Percentiles rank a stretch among this genome's conserved stretches.
phyloP scores from a whole-genome alignment of 1,140 invertebrate species.

The Babylonia areolata region DNA sequence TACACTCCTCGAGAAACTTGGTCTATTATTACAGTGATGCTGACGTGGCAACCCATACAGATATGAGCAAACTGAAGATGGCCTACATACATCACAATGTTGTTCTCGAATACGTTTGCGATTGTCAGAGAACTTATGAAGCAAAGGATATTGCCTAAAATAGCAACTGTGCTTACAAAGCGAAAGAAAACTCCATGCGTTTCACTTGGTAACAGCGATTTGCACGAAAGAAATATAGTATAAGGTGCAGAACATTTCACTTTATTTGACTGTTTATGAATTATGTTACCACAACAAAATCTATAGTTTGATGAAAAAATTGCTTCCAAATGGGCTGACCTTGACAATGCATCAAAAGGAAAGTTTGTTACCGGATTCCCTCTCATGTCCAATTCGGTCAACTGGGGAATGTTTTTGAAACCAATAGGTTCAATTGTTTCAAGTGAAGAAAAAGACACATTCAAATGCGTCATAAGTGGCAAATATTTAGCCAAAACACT shows the following conservation, averaged over 20 bases:
- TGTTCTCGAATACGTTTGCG: background rate
- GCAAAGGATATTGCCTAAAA: conserved; percentile 47
- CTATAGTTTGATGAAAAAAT: conserved; percentile 48
- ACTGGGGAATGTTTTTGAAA: background rate
- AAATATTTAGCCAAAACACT: background rate
- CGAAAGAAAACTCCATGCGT: conserved; percentile 42
- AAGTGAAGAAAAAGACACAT: background rate
- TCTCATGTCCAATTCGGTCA: background rate
- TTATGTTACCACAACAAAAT: conserved; percentile 21
- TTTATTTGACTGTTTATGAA: conserved; percentile 28
- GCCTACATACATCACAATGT: background rate
- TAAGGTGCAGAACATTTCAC: conserved; percentile 51
- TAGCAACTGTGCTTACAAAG: conserved; percentile 51
- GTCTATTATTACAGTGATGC: background rate
- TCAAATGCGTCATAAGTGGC: background rate
- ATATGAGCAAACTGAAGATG: background rate
- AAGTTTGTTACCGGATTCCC: background rate
- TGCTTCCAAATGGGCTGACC: background rate
- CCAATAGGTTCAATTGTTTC: background rate
- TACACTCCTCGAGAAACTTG: background rate
- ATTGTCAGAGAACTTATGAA: background rate
- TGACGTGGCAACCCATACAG: background rate
- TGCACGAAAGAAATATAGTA: conserved; percentile 57
- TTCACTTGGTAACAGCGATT: conserved; percentile 50
- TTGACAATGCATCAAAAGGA: background rate